Conservation (phyloP, 2,113 vertebrate genomes). For the Lepus timidus region DNA sequence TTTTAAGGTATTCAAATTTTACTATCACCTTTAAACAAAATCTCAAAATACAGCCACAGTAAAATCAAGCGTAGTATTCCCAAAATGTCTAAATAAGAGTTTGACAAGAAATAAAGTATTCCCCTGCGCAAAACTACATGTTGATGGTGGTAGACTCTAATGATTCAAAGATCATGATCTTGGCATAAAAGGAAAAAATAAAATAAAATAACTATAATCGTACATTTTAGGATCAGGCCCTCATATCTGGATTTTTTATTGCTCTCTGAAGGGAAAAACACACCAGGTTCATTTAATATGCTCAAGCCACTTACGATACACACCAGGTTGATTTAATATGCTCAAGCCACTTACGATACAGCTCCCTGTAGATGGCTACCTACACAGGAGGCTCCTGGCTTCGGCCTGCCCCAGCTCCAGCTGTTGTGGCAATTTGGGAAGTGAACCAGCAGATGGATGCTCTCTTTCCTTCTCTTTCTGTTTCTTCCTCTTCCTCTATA, state of each 20-base stretch:
- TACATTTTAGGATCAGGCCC: neutral
- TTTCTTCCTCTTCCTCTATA: no score
- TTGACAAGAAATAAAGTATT: constrained; percentile 31
- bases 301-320: no score
- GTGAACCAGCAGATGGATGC: no score
- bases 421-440: no score
- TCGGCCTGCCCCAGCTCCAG: no score
- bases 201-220: neutral
- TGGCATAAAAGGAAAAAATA: neutral
- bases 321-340: neutral
- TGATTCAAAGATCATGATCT: neutral
- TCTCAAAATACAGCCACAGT: constrained; percentile 27
- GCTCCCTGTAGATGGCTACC: no score
- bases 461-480: no score
- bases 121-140: neutral
- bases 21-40: constrained; percentile 51
- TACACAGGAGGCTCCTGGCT: no score
- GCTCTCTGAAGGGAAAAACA: constrained; percentile 46
- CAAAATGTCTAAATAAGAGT: constrained; percentile 15
- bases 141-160: neutral
- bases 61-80: neutral
- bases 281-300: neutral
- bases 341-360: no score
- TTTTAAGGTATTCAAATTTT: constrained; percentile 44
- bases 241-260: constrained; percentile 38